A percentile compares a stretch with the other conserved stretches of the same genome.
Evolutionary conservation across 1,140 invertebrate genomes (phyloP).

Genomic region (Tribolium madens): DNA sequence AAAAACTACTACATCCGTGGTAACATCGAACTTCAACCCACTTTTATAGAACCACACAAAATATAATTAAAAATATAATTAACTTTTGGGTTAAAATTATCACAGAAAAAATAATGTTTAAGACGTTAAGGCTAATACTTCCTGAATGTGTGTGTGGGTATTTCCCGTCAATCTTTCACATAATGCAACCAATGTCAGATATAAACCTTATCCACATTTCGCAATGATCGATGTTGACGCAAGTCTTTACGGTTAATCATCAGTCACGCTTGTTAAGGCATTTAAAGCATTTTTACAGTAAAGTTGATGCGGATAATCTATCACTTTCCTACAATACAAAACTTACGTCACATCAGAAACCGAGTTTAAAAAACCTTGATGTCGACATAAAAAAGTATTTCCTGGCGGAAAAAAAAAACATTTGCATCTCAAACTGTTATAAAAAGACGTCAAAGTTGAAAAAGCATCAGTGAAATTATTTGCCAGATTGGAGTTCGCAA

Average conservation of each 20-base stretch:
- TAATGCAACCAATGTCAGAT: not conserved
- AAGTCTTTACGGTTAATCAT: constrained; percentile 12
- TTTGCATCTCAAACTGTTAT: not conserved
- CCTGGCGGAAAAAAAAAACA: not conserved
- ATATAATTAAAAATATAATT: too few species aligned
- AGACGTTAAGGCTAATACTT: too few species aligned
- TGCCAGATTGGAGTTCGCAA: not conserved
- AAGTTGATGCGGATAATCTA: constrained; percentile 11
- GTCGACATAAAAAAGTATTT: not conserved
- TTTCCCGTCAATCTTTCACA: not conserved
- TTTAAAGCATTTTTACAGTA: constrained; percentile 13
- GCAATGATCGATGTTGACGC: constrained; percentile 28
- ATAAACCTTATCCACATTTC: constrained; percentile 6
- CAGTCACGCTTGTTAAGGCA: constrained; percentile 19
- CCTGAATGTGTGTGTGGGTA: not conserved
- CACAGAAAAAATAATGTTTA: too few species aligned
- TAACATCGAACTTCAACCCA: too few species aligned
- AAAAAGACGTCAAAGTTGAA: not conserved
- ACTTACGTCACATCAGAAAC: constrained; percentile 1
- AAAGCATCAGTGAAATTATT: not conserved
- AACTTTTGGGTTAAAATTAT: too few species aligned
- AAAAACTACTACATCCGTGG: too few species aligned
- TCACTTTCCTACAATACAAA: not conserved
- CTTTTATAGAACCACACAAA: too few species aligned
- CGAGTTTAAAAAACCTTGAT: not conserved